phyloP scores from a whole-genome alignment of 2,113 vertebrate genomes.

The human region GRCh38 chr5:110437501-110438000 shows the following conservation, averaged over 20 bases:
- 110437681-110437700: not conserved
- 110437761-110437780: not conserved
- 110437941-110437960: not conserved
- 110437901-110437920: not conserved
- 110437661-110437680: not conserved
- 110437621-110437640: not conserved
- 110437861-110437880: not conserved
- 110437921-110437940: not conserved
- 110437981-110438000: not conserved
- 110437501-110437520: not conserved
- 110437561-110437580: not conserved
- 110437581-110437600: not conserved
- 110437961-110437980: fast-evolving
- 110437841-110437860: not conserved
- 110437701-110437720: not conserved
- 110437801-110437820: not conserved
- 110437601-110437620: not conserved
- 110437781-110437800: not conserved
- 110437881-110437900: not conserved
- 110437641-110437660: not conserved
- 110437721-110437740: not conserved
- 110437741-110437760: not conserved
- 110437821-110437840: not conserved
- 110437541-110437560: not conserved
- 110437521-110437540: not conserved